These are phyloP conservation scores for Metridium senile DNA, from an alignment of 92 coral and sea anemone species.

Conservation along the genomic window DNA sequence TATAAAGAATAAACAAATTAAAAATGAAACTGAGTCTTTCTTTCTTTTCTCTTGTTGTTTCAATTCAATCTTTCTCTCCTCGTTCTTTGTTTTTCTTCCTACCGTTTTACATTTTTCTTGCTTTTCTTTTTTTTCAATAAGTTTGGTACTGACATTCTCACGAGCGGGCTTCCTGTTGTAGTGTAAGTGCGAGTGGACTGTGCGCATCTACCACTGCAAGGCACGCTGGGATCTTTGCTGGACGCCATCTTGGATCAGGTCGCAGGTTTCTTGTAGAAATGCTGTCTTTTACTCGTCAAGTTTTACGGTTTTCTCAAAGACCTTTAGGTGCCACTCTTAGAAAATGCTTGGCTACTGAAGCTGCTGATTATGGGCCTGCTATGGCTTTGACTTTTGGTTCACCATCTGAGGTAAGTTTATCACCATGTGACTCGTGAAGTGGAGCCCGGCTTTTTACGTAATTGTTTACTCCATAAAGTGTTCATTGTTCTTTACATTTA, in stretches of 20 bases:
- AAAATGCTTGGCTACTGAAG: constrained; percentile 67
- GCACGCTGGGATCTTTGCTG: constrained; percentile 42
- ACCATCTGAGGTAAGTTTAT: constrained; percentile 67
- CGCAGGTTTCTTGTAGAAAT: constrained; percentile 21
- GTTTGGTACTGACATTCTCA: no score
- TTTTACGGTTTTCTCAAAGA: constrained; percentile 65
- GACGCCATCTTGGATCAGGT: constrained; percentile 75
- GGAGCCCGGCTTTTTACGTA: constrained; percentile 4
- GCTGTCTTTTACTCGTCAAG: constrained; percentile 68
- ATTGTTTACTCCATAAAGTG: not conserved
- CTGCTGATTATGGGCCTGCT: constrained; percentile 69
- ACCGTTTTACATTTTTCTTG: not conserved
- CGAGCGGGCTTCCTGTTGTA: constrained; percentile 27
- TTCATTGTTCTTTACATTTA: no score
- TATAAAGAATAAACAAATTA: no score
- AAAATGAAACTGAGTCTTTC: not conserved
- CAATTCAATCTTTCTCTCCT: not conserved
- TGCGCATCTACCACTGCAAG: constrained; percentile 36
- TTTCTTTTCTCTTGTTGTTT: not conserved
- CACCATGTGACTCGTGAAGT: constrained; percentile 25
- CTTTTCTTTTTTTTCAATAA: no score
- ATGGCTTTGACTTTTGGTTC: constrained; percentile 78
- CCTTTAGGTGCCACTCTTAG: constrained; percentile 58
- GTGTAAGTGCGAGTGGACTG: constrained; percentile 19
- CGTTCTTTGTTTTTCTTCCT: not conserved